Evolutionary conservation across 2,113 vertebrate genomes (phyloP).

Genomic region (Neogale vison): DNA sequence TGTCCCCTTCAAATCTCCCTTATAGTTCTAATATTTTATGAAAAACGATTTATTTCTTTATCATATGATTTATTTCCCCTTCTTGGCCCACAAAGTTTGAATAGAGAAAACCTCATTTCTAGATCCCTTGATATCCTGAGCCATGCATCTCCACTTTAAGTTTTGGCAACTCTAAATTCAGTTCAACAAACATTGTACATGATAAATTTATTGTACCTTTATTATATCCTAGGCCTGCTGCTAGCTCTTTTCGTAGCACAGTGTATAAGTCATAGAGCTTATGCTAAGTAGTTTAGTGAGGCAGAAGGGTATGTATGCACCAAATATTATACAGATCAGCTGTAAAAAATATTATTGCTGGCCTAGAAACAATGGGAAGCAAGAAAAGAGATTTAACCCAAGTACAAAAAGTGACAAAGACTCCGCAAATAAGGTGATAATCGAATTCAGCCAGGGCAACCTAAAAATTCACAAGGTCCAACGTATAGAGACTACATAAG

Average conservation of each 20-base stretch:
- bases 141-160: neutral
- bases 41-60: neutral
- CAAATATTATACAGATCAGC: neutral
- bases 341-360: neutral
- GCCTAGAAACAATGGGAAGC: neutral
- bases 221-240: neutral
- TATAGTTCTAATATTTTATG: neutral
- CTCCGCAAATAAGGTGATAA: conserved; percentile 2
- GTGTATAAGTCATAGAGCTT: neutral
- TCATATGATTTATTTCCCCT: neutral
- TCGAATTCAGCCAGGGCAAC: neutral
- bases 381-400: neutral
- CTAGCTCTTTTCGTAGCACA: neutral
- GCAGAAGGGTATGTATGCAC: neutral
- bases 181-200: neutral
- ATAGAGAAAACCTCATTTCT: neutral
- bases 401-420: neutral
- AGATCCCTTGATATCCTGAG: neutral
- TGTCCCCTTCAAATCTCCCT: neutral
- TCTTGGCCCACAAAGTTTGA: neutral
- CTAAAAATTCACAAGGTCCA: neutral
- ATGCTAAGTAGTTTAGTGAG: neutral
- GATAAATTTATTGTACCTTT: neutral
- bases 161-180: neutral
- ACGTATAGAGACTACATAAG: neutral